Conservation (phyloP, 2,888 invertebrate genomes). For the Scaptomyza cyrtandrae region DNA sequence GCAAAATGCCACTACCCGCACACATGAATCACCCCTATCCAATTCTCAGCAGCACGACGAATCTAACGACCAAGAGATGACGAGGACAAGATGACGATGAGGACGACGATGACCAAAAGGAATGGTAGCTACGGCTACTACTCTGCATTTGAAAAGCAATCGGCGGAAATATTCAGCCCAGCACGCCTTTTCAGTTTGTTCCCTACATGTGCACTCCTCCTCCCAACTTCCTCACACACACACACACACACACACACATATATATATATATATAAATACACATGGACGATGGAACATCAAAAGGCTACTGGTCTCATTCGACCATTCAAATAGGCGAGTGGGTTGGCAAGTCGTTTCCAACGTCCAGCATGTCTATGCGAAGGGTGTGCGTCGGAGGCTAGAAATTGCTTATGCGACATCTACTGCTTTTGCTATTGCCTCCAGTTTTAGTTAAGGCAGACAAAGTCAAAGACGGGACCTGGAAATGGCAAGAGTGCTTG, state of each 20-base stretch:
- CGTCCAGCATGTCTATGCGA: conserved; percentile 27
- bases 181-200: conserved; percentile 67
- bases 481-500: conserved; percentile 32
- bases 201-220: conserved; percentile 35
- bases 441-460: conserved; percentile 71
- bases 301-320: conserved; percentile 59
- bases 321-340: conserved; percentile 55
- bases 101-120: conserved; percentile 76
- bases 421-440: conserved; percentile 67
- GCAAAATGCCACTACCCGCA: conserved; percentile 61
- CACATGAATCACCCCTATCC: conserved; percentile 53
- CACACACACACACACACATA: conserved; percentile 20
- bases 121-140: conserved; percentile 69
- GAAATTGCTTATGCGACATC: conserved; percentile 82
- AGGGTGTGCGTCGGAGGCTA: conserved; percentile 41
- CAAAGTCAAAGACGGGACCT: conserved; percentile 62
- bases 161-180: conserved; percentile 78
- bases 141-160: conserved; percentile 77
- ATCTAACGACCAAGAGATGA: conserved; percentile 74
- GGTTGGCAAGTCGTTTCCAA: conserved; percentile 59
- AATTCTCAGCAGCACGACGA: conserved; percentile 49
- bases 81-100: conserved; percentile 58
- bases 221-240: conserved; percentile 4
- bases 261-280: conserved; percentile 45
- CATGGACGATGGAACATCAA: conserved; percentile 61